Percentiles rank a stretch among this genome's conserved stretches.
Evolutionary conservation across 2,113 vertebrate species (phyloP).

Genomic region (Passer domesticus): DNA sequence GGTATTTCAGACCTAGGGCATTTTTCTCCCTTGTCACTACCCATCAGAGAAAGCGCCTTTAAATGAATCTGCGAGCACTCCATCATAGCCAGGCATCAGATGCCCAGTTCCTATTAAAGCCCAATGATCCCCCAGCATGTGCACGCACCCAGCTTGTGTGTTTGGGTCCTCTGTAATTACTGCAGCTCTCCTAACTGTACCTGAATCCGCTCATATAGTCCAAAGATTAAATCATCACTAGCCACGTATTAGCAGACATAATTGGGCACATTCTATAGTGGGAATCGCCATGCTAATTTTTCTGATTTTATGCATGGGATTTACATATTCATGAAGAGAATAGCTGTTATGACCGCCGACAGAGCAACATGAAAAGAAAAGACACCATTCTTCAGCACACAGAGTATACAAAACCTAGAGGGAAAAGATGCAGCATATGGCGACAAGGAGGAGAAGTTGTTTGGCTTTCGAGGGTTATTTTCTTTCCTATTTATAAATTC

Average conservation of each 20-base stretch:
- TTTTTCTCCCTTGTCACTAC: conserved; percentile 48
- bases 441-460: conserved; percentile 48
- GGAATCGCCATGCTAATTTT: conserved; percentile 69
- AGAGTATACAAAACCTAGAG: conserved; percentile 48
- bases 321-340: conserved; percentile 82
- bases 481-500: conserved; percentile 58
- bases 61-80: conserved; percentile 28
- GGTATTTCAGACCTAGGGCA: conserved; percentile 53
- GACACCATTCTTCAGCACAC: conserved; percentile 48
- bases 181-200: conserved; percentile 37
- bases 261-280: conserved; percentile 32
- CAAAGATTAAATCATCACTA: conserved; percentile 66
- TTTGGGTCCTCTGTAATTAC: conserved; percentile 50
- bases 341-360: conserved; percentile 72
- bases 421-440: conserved; percentile 55
- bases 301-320: conserved; percentile 72
- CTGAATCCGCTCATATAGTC: conserved; percentile 14
- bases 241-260: conserved; percentile 51
- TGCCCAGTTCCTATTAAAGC: conserved; percentile 45
- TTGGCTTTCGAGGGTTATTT: conserved; percentile 49
- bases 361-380: conserved; percentile 70
- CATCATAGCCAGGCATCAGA: conserved; percentile 34
- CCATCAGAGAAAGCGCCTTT: conserved; percentile 28
- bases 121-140: conserved; percentile 15
- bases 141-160: background rate